phyloP scores from a whole-genome alignment of 2,888 invertebrate genomes.

The Axea sp. region DNA sequence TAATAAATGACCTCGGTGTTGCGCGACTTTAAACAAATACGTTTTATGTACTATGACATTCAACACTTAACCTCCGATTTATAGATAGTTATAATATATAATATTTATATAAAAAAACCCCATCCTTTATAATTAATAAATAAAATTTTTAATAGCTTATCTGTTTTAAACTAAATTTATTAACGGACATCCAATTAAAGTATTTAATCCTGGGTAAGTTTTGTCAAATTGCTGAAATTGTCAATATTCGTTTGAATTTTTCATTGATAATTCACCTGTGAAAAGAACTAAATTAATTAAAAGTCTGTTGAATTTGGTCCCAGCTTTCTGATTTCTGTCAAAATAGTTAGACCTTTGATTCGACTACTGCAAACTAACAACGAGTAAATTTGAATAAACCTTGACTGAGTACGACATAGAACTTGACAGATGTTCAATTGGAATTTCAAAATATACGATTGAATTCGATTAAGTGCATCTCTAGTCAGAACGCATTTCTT shows the following conservation, averaged over 20 bases:
- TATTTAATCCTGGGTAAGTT: background rate
- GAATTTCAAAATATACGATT: background rate
- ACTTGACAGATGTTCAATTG: conserved; percentile 4
- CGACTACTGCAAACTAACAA: conserved; percentile 1
- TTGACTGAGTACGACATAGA: conserved; percentile 5
- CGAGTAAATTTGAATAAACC: conserved; percentile 12
- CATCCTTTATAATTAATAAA: no score
- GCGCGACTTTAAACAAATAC: conserved; percentile 65
- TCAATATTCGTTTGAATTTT: background rate
- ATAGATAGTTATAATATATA: no score
- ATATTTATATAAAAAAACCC: no score
- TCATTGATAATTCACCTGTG: background rate
- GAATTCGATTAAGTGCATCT: no score
- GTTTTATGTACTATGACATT: conserved; percentile 57
- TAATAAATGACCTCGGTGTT: conserved; percentile 56
- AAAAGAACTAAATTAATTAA: conserved; percentile 3
- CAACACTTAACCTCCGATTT: conserved; percentile 16
- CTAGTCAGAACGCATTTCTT: no score
- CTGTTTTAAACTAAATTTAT: no score
- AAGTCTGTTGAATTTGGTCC: background rate
- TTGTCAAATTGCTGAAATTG: background rate
- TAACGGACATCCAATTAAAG: conserved; percentile 3
- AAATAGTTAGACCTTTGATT: conserved; percentile 24
- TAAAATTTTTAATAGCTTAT: no score
- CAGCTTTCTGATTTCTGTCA: conserved; percentile 13